These are phyloP conservation scores for Eulithis testata DNA, from an alignment of 2,888 invertebrate genomes.

Conservation along the genomic window DNA sequence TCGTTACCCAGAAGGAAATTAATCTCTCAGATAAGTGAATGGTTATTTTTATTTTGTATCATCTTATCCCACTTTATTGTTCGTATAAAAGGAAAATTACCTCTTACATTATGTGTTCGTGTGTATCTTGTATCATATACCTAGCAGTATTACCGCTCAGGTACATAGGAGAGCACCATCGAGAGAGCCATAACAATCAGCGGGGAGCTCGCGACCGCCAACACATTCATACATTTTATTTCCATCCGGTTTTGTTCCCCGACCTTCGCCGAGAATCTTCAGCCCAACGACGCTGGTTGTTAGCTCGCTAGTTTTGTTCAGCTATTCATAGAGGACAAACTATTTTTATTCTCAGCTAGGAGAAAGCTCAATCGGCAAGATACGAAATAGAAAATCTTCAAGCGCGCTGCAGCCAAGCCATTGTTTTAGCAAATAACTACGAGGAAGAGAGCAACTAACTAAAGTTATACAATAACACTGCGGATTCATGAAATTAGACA, in stretches of 20 bases:
- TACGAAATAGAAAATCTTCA: neutral
- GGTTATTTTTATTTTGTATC: no score
- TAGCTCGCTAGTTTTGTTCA: constrained; percentile 12
- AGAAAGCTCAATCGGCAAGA: neutral
- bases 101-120: no score
- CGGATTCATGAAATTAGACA: no score
- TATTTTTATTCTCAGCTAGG: constrained; percentile 10
- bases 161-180: neutral
- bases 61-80: no score
- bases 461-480: no score
- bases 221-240: constrained; percentile 20
- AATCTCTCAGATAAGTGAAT: no score
- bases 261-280: constrained; percentile 22
- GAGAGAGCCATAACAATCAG: neutral
- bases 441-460: no score
- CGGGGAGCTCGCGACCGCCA: constrained; percentile 9
- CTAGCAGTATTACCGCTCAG: no score
- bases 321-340: constrained; percentile 14
- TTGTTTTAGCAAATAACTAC: neutral
- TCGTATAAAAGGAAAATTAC: no score
- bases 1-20: no score
- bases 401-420: neutral
- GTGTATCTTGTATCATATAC: no score
- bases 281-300: constrained; percentile 19
- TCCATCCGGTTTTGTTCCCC: constrained; percentile 14